These are phyloP conservation scores for Drosophila gaucha DNA, from an alignment of 2,888 invertebrate species.

Conservation along the genomic window DNA sequence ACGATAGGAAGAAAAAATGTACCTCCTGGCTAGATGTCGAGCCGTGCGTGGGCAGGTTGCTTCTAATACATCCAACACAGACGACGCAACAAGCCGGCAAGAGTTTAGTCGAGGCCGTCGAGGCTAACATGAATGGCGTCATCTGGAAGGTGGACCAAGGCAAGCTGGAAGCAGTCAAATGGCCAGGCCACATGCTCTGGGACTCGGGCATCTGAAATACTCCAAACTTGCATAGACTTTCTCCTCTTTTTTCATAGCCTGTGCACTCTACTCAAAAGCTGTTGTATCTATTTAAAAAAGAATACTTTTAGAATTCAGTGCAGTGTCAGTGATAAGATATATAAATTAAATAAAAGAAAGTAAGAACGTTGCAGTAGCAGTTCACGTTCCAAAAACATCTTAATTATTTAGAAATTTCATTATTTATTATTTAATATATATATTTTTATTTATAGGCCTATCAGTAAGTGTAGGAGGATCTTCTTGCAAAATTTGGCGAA, in stretches of 20 bases:
- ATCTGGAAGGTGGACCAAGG: conserved; percentile 81
- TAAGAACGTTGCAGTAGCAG: too few species aligned
- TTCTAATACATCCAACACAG: conserved; percentile 34
- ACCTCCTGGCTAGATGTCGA: conserved; percentile 68
- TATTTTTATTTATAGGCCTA: too few species aligned
- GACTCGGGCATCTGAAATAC: conserved; percentile 1
- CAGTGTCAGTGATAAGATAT: neutral
- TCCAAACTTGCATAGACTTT: neutral
- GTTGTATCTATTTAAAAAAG: neutral
- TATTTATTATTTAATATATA: too few species aligned
- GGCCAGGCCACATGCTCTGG: neutral
- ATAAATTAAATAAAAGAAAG: neutral
- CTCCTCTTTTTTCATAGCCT: neutral
- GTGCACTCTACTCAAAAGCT: neutral
- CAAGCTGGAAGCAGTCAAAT: conserved; percentile 43
- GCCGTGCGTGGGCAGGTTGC: conserved; percentile 51
- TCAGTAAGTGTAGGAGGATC: too few species aligned
- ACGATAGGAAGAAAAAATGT: conserved; percentile 19
- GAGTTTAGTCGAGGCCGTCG: neutral
- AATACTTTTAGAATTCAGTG: neutral
- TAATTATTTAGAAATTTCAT: too few species aligned
- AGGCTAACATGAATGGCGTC: conserved; percentile 72
- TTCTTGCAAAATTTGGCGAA: too few species aligned
- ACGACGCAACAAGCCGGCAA: neutral
- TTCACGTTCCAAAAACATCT: too few species aligned